Conservation (phyloP, 2,797 vertebrate genomes). For the Darevskia nairensis region DNA sequence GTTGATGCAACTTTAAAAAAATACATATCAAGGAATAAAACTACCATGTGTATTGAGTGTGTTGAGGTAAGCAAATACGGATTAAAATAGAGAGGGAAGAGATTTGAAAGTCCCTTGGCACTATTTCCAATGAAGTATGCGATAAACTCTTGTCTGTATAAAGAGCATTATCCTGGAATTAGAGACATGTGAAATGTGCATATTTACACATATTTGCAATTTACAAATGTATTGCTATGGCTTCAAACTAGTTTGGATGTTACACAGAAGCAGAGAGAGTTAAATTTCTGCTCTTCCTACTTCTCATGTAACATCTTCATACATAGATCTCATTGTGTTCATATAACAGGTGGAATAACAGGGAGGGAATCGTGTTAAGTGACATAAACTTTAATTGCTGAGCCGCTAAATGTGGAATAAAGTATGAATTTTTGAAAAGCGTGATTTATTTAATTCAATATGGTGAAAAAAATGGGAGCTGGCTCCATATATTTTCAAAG, state of each 20-base stretch:
- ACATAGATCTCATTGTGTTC: background rate
- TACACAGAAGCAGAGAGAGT: background rate
- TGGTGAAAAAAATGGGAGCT: background rate
- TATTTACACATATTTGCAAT: background rate
- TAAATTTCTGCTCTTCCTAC: background rate
- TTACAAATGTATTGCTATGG: background rate
- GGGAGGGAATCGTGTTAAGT: background rate
- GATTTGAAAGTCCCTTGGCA: background rate
- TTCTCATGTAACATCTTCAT: background rate
- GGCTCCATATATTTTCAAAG: background rate
- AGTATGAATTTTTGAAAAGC: background rate
- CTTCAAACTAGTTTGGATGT: background rate
- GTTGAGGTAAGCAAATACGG: background rate
- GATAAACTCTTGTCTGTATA: background rate
- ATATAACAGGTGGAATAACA: background rate
- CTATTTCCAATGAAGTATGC: background rate
- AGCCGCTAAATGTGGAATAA: background rate
- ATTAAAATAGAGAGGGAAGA: background rate
- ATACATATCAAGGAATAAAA: background rate
- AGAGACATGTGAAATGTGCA: background rate
- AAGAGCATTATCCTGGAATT: background rate
- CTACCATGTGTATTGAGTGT: background rate
- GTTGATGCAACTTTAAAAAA: background rate
- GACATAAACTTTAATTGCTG: too few relatives aligned
- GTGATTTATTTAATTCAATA: background rate